These are phyloP conservation scores for Drosophila buzzatii DNA, from an alignment of 2,888 invertebrate species.

Conservation along the genomic window DNA sequence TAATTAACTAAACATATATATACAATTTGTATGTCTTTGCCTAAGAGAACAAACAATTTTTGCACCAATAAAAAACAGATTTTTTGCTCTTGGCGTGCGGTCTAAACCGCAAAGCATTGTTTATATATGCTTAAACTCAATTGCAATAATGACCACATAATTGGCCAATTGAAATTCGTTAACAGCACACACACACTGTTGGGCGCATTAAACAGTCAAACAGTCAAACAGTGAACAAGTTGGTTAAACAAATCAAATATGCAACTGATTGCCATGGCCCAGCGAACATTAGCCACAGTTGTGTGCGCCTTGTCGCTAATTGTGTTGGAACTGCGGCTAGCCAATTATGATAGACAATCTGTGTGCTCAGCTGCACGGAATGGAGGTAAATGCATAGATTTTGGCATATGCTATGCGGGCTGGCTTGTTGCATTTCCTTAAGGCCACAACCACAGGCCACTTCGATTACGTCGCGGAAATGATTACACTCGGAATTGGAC, in stretches of 20 bases:
- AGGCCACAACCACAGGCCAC: conserved; percentile 31
- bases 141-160: not conserved
- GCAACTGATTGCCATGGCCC: conserved; percentile 11
- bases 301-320: not conserved
- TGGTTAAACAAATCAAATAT: conserved; percentile 20
- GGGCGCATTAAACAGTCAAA: not conserved
- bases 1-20: no score
- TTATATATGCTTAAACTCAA: not conserved
- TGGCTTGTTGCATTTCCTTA: conserved; percentile 22
- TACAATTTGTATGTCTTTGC: not conserved
- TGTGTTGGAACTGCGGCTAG: not conserved
- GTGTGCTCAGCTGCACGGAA: not conserved
- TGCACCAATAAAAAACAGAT: not conserved
- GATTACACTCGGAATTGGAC: not conserved
- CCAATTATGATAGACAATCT: conserved; percentile 10
- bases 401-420: not conserved
- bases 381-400: not conserved
- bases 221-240: conserved; percentile 1
- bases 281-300: conserved; percentile 9
- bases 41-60: not conserved
- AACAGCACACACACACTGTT: not conserved
- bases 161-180: conserved; percentile 2
- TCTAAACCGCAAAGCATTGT: not conserved
- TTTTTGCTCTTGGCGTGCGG: not conserved
- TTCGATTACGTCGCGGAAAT: conserved; percentile 42